Evolutionary conservation across 2,888 invertebrate species (phyloP), one percentile per base, ranked within the genome.

Genomic region (Napeogenes inachia): DNA sequence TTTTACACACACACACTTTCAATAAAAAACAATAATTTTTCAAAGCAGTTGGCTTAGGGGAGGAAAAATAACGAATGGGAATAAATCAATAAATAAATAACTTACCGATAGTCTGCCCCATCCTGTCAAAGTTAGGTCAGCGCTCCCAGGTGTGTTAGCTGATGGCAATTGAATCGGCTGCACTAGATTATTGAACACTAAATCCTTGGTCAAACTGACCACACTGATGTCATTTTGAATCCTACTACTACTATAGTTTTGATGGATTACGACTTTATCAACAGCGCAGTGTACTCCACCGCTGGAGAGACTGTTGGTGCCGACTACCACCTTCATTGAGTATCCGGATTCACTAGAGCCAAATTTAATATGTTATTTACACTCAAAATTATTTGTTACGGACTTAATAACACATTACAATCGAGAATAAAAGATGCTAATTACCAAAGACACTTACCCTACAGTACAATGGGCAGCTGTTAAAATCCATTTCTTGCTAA

Each of bases 401-500:
- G 21, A 21, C 21, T 21, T 21, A 21, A 21, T 42, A 10, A 5
- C 6, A 6, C 6, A 6, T 35, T 35, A 5, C 6, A 10, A 10
- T 3, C 10, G 12, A 42, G 10, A 10, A 42, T 42, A 3, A 10
- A 42, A 42, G 3, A 10, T 10, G 10, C 8, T 5, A 50, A 10
- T 50, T 8, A 10, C 50, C 21, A 8, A 4, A 10, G 4, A 50
- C 50, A 59, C 75, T 77, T 72, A 90, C 91, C 84, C 80, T 6
- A 74, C 68, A 67, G 91, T 82, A 62, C 91, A 91, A 68, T 91
- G 91, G 0, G 90, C 91, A 0, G 91, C 91, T 2, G 91, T 91
- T 33, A 91, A 66, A 21, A 92, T 78, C 85, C 89, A 91, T 72
- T 83, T 73, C 4, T 74, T 69, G 65, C 72, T 87, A 57, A 91